phyloP scores from a whole-genome alignment of 2,888 invertebrate species.

The Globia sparganii region DNA sequence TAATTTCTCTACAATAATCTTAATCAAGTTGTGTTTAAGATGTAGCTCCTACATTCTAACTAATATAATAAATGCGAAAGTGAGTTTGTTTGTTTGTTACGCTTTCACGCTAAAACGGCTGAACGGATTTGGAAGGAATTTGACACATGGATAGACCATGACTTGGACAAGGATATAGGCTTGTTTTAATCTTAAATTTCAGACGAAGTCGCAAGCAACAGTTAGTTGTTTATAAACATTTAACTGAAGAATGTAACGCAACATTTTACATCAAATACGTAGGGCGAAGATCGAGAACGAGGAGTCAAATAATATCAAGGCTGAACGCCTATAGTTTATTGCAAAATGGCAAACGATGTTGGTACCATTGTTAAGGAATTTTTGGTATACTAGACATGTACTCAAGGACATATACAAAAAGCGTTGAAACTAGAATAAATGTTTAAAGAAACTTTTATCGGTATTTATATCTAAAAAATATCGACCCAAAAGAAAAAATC shows the following conservation, averaged over 20 bases:
- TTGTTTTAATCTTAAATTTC: background rate
- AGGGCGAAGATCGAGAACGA: conserved; percentile 44
- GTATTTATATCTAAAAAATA: no score
- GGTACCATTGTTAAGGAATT: conserved; percentile 16
- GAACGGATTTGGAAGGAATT: background rate
- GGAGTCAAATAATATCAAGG: conserved; percentile 66
- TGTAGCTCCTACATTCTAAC: background rate
- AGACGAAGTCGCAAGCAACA: background rate
- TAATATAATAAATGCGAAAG: background rate
- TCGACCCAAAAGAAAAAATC: no score
- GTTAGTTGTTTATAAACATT: conserved; percentile 2
- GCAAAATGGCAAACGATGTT: conserved; percentile 20
- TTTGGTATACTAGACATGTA: background rate
- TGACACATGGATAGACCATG: background rate
- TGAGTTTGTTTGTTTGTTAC: background rate
- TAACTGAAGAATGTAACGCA: conserved; percentile 26
- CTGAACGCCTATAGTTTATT: conserved; percentile 45
- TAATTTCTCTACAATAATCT: conserved; percentile 34
- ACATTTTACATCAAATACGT: conserved; percentile 44
- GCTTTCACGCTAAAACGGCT: background rate
- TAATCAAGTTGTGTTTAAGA: conserved; percentile 16
- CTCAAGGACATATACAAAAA: background rate
- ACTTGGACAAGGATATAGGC: background rate
- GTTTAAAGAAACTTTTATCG: background rate
- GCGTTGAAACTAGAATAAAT: background rate